Percentiles rank a stretch among this genome's conserved stretches.
These are phyloP conservation scores for Nudaria mundana DNA, from an alignment of 2,888 invertebrate species.

Conservation along the genomic window DNA sequence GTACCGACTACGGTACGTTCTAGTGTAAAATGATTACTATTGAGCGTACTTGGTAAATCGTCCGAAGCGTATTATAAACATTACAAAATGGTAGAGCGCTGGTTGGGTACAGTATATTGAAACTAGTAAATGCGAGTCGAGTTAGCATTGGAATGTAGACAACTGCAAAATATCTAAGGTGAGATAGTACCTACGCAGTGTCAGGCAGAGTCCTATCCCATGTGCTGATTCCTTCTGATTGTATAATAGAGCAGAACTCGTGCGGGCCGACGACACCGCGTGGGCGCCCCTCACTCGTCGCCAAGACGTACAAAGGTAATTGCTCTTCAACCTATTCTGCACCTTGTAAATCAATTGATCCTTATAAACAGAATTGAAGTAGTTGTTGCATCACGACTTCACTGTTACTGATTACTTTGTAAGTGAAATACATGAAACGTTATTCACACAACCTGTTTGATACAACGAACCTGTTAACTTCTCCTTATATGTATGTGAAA, in stretches of 20 bases:
- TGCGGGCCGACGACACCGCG: conserved; percentile 61
- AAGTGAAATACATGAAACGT: too few species aligned
- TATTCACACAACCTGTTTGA: too few species aligned
- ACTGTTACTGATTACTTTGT: conserved; percentile 2
- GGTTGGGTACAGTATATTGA: too few species aligned
- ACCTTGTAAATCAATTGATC: conserved; percentile 40
- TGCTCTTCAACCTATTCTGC: conserved; percentile 36
- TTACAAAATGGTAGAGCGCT: conserved; percentile 22
- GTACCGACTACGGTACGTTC: conserved; percentile 33
- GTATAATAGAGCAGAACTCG: conserved; percentile 70
- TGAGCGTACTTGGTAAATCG: conserved; percentile 40
- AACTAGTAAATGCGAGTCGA: conserved; percentile 17
- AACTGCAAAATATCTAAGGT: conserved; percentile 27
- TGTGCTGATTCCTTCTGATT: conserved; percentile 75
- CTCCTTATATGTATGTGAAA: too few species aligned
- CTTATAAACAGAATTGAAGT: conserved; percentile 24
- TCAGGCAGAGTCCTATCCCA: conserved; percentile 30
- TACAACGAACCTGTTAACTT: too few species aligned
- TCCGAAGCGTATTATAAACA: conserved; percentile 30
- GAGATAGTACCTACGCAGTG: conserved; percentile 9
- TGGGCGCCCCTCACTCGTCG: conserved; percentile 71
- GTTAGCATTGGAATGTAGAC: conserved; percentile 32
- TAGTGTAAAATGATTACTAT: conserved; percentile 43
- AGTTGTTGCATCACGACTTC: conserved; percentile 13
- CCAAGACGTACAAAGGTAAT: conserved; percentile 49